These are phyloP conservation scores for Cryptomyrus ogoouensis DNA, from an alignment of 2,113 vertebrate species.

Conservation along the genomic window DNA sequence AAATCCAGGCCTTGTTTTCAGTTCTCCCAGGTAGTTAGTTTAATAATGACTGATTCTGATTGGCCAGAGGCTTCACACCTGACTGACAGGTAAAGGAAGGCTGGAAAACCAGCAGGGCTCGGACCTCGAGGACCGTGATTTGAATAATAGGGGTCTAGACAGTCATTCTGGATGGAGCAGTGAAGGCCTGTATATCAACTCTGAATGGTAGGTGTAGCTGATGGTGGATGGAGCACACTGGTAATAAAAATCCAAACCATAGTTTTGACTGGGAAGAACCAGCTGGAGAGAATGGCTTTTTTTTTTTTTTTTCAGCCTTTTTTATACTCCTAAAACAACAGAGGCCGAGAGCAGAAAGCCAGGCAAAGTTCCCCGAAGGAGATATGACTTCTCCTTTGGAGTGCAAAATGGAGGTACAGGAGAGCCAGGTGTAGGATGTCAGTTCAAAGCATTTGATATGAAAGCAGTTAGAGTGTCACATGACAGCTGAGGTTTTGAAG, in stretches of 20 bases:
- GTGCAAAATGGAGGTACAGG: background rate
- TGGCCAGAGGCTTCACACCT: too few relatives aligned
- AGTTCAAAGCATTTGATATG: constrained; percentile 13
- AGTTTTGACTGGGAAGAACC: background rate
- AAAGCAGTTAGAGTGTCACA: constrained; percentile 6
- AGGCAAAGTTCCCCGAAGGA: background rate
- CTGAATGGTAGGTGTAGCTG: background rate
- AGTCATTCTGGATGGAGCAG: background rate
- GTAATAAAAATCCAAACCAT: background rate
- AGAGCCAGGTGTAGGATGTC: background rate
- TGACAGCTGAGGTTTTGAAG: constrained; percentile 8
- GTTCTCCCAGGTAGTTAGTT: too few relatives aligned
- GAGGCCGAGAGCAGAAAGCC: background rate
- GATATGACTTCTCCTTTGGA: background rate
- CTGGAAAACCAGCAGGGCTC: too few relatives aligned
- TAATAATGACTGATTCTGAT: too few relatives aligned
- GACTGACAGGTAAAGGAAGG: too few relatives aligned
- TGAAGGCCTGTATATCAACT: background rate
- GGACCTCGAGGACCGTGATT: too few relatives aligned
- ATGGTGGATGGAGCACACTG: background rate
- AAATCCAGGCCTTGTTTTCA: too few relatives aligned
- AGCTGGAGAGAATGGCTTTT: background rate
- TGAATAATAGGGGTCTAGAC: background rate
- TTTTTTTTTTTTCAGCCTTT: too few relatives aligned
- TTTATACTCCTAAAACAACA: background rate